Evolutionary conservation across 1,140 invertebrate genomes (phyloP).

Genomic region (Drosophila subobscura): DNA sequence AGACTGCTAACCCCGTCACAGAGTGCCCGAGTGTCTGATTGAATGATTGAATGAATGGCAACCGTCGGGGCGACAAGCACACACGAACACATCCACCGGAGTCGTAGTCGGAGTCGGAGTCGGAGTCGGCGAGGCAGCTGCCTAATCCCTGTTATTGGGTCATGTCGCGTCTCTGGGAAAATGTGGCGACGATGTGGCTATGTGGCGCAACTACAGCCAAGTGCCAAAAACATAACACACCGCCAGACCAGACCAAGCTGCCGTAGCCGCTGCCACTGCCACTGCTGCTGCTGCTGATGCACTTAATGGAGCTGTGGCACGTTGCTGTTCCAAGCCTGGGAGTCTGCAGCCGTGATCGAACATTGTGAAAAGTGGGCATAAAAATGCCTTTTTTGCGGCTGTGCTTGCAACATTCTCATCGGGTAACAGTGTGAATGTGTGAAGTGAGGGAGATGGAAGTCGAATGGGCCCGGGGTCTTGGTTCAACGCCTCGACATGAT

Average conservation of each 20-base stretch:
- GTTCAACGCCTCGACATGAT: slow-evolving; percentile 10
- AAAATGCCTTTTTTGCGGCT: slow-evolving; percentile 49
- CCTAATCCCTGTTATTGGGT: slow-evolving; percentile 80
- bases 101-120: neutral
- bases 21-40: slow-evolving; percentile 62
- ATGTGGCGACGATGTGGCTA: slow-evolving; percentile 77
- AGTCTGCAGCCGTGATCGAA: slow-evolving; percentile 66
- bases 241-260: slow-evolving; percentile 17
- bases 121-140: slow-evolving; percentile 43
- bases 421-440: slow-evolving; percentile 38
- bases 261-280: slow-evolving; percentile 7
- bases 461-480: slow-evolving; percentile 6
- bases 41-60: slow-evolving; percentile 78
- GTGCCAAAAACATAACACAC: slow-evolving; percentile 79
- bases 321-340: slow-evolving; percentile 50
- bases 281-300: slow-evolving; percentile 48
- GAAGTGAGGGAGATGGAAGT: slow-evolving; percentile 9
- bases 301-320: slow-evolving; percentile 67
- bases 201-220: slow-evolving; percentile 68
- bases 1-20: slow-evolving; percentile 24
- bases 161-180: slow-evolving; percentile 77
- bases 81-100: slow-evolving; percentile 16
- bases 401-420: slow-evolving; percentile 61
- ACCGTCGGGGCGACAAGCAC: slow-evolving; percentile 42
- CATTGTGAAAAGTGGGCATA: slow-evolving; percentile 74